Evolutionary conservation across 2,888 invertebrate genomes (phyloP), one percentile per base, ranked within the genome.

Genomic region (Drosophila falleni): DNA sequence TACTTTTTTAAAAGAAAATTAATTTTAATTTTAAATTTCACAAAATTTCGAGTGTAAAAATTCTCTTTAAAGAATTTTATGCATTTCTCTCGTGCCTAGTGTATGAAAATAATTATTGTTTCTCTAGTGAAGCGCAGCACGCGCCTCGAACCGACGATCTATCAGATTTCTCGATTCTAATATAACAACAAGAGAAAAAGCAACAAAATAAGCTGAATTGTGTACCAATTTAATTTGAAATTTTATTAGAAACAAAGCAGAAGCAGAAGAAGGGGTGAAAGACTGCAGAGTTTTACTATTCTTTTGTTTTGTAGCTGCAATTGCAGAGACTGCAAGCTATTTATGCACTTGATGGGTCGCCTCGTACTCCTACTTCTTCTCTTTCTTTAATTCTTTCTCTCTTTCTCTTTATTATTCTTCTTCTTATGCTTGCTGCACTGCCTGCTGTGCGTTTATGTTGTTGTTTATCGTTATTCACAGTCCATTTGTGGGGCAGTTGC

Each of bases 321-420:
- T 44, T 60, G 59, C 42, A 29, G 41, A 44, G 31, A 33, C 56
- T 67, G 50, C 2, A n/a, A 46, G 71, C 71, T 74, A 74, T 74
- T 72, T 76, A 76, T 75, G 77, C 75, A 68, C 73, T 75, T 76
- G 75, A 75, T 76, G 63, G 23, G n/a, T 41, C 16, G 35, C 16
- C 35, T 39, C 9, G 35, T 9, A 10, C 10, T 1, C 5, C 5
- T 3, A 11, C n/a, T 41, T 4, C n/a, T 13, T n/a, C 11, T 16
- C 31, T 23, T 4, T 23, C 23, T 23, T 4, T 23, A 2, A 3
- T 4, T 23, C 23, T 23, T 4, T 23, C 23, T 23, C 23, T 23
- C 23, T 23, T 0, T 15, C n/a, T n/a, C 29, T 16, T 8, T 11
- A 16, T 10, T 5, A 9, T 23, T 31, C 31, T 11, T 11, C 26